Percentiles rank a stretch among this genome's conserved stretches.
Evolutionary conservation across 2,113 vertebrate species (phyloP).

Genomic region (Fregata magnificens): DNA sequence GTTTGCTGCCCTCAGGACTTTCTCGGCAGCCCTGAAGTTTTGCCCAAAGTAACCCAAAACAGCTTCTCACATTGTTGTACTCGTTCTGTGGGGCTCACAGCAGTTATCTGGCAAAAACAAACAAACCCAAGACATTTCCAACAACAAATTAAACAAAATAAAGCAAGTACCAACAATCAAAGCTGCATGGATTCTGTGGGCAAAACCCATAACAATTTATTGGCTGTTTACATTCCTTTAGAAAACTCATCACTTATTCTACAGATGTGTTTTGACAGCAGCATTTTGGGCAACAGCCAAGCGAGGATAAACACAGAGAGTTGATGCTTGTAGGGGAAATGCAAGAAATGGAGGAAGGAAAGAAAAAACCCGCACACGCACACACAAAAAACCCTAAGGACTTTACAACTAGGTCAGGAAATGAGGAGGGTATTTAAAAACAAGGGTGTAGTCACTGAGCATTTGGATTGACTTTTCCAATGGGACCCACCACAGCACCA

Average conservation of each 20-base stretch:
- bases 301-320: not conserved
- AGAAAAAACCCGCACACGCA: rapidly evolving
- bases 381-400: not conserved
- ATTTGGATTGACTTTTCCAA: not conserved
- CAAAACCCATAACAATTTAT: slow-evolving; percentile 8
- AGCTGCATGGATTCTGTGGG: slow-evolving; percentile 12
- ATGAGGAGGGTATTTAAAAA: not conserved
- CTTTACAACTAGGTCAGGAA: not conserved
- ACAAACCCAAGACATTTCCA: not conserved
- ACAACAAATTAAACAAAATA: slow-evolving; percentile 35
- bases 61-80: not conserved
- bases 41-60: not conserved
- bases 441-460: not conserved
- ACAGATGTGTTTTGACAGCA: not conserved
- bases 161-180: slow-evolving; percentile 26
- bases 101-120: not conserved
- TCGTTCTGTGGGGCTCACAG: not conserved
- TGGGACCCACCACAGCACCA: not conserved
- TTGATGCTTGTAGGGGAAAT: not conserved
- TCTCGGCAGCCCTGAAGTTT: not conserved
- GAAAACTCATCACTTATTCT: not conserved
- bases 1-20: not conserved
- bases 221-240: slow-evolving; percentile 27
- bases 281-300: slow-evolving; percentile 17
- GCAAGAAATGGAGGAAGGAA: not conserved